These are phyloP conservation scores for Caranx ignobilis DNA, from an alignment of 2,113 vertebrate genomes.

Conservation along the genomic window DNA sequence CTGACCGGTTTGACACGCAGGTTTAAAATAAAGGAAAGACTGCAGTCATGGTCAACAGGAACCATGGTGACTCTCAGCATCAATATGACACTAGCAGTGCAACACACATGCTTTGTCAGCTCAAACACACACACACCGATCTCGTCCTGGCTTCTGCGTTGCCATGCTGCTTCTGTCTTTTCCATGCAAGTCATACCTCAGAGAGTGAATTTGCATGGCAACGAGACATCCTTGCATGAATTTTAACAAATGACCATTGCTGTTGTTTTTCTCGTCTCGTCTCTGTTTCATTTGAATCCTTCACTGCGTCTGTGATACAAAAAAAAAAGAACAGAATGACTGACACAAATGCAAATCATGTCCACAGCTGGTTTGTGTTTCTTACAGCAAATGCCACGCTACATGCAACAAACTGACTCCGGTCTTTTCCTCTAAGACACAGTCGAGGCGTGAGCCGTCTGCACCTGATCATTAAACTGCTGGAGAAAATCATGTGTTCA, in stretches of 20 bases:
- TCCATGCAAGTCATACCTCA: not conserved
- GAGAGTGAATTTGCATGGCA: not conserved
- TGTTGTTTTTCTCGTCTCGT: not conserved
- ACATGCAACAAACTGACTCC: not conserved
- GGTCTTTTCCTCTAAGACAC: no score
- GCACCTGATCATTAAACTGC: no score
- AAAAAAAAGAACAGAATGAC: not conserved
- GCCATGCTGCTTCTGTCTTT: not conserved
- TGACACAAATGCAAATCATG: not conserved
- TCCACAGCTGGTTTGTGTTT: not conserved
- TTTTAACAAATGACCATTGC: not conserved
- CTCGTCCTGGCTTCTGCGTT: not conserved
- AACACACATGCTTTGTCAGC: no score
- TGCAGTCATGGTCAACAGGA: no score
- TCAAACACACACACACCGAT: no score
- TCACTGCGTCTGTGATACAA: not conserved
- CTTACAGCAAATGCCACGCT: not conserved
- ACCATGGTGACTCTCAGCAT: no score
- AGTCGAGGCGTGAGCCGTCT: no score
- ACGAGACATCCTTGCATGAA: not conserved
- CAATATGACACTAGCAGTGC: no score
- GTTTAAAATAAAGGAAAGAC: no score
- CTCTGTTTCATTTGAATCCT: not conserved
- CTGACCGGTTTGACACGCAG: no score
- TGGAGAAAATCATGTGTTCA: no score